Conservation (phyloP, 2,888 invertebrate species). For the Anodontia alba region DNA sequence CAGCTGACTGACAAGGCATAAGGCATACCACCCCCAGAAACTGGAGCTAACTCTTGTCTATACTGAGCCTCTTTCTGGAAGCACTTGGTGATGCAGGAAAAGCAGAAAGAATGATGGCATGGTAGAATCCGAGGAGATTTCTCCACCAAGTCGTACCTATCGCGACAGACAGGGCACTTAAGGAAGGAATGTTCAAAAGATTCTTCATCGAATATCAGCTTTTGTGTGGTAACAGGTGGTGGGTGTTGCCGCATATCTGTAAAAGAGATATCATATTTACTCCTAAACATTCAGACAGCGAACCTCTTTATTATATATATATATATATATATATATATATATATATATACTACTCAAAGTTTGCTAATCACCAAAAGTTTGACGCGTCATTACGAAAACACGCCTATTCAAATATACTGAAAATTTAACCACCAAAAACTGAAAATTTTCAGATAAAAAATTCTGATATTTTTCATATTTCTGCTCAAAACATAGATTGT, state of each 20-base stretch:
- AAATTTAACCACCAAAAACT: too few relatives aligned
- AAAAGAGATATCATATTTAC: too few relatives aligned
- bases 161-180: constrained; percentile 73
- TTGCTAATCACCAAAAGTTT: too few relatives aligned
- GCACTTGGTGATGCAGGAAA: constrained; percentile 66
- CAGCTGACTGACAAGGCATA: constrained; percentile 74
- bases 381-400: too few relatives aligned
- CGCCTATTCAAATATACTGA: too few relatives aligned
- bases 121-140: constrained; percentile 75
- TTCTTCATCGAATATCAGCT: constrained; percentile 77
- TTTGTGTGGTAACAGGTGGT: constrained; percentile 59
- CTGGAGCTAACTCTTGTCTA: constrained; percentile 60
- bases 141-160: constrained; percentile 62
- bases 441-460: too few relatives aligned
- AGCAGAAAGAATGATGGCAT: constrained; percentile 79
- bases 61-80: constrained; percentile 71
- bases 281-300: too few relatives aligned
- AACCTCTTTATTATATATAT: background rate
- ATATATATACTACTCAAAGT: too few relatives aligned
- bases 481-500: too few relatives aligned
- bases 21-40: constrained; percentile 52
- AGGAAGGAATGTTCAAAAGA: constrained; percentile 76
- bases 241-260: constrained; percentile 39
- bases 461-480: too few relatives aligned
- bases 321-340: background rate